Base-by-base conservation (phyloP, 2,888 invertebrate species). In the Hanleya hanleyi region DNA sequence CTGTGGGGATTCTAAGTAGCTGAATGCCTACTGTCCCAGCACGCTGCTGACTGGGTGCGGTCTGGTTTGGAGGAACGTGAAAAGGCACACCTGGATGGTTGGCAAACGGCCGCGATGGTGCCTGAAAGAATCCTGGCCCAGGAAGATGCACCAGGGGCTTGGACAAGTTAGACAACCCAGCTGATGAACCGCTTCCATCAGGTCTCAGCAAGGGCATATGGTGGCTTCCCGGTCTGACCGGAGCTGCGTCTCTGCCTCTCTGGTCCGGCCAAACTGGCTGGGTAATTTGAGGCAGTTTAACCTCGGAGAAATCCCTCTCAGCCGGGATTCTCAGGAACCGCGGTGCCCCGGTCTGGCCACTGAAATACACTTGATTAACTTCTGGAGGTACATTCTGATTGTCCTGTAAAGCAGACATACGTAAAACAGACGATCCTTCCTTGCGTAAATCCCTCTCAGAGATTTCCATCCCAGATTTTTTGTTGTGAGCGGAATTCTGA, bases 261-360 rank as follows among this genome's bases (percentile, higher is more conserved):
- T 57, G 57, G 57, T 26, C 29, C 22, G 29, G 22, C 15, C 3
- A 12, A 22, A 22, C 57, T 29, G 22, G 22, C 12, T 4, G 22
- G 29, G 9, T 29, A 29, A 57, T 57, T 4, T 18, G 26, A 4
- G 57, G 57, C 22, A 57, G 29, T 57, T 29, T 22, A 2, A 57
- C 4, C 18, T 9, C 57, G 15, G 57, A 22, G 22, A 70, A 69
- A 50, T 85, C 83, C 61, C 79, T 76, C 67, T 83, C 83, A n/a
- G 83, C 83, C 9, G 80, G 77, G 15, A 85, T 76, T 22, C 78
- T 72, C 47, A 84, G 72, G 70, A 83, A 83, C 67, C 76, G 74
- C 12, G 84, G 83, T 66, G 77, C 76, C 38, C 81, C n/a, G n/a
- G n/a, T n/a, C n/a, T n/a, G n/a, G n/a, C n/a, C n/a, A n/a, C n/a